Base-by-base conservation (phyloP, 2,888 invertebrate species). In the Acanthosepion pharaonis region DNA sequence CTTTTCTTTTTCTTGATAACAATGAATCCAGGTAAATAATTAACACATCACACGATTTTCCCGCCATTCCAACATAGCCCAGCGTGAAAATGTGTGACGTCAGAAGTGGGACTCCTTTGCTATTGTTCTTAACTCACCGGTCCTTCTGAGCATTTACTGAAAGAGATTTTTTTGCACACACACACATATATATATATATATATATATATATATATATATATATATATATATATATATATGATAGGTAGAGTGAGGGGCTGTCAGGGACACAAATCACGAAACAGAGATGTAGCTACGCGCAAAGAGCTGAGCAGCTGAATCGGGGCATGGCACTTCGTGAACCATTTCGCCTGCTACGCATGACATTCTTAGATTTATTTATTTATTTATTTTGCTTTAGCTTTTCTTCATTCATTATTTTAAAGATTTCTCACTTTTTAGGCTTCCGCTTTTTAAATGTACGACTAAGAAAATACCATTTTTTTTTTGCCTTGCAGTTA, bases 51-150 rank as follows among this genome's bases (percentile, higher is more conserved):
- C 78, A 78, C 78, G 78, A 78, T 78, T 78, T 78, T 78, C n/a
- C 78, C 78, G 78, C 15, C 78, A n/a, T 78, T 78, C 78, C n/a
- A 78, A 78, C n/a, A 15, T 15, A n/a, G n/a, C 78, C 78, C 78
- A 78, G 78, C 78, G 78, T 78, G 78, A 78, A 78, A n/a, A 78
- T n/a, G n/a, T 78, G 78, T 78, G 78, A 78, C 78, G 78, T 78
- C 78, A 78, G n/a, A 78, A 78, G 78, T n/a, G 78, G 78, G n/a
- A 78, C n/a, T 78, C 15, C 78, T 33, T 1, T n/a, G n/a, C 78
- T 18, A 78, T 78, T 78, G 78, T 78, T 78, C 78, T 78, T 11
- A 33, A 78, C 78, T 78, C n/a, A n/a, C n/a, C 18, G 33, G 11
- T 78, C n/a, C n/a, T 78, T 78, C 78, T n/a, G 11, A 33, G 9